phyloP scores from a whole-genome alignment of 2,888 invertebrate species.

The Leuctra nigra region DNA sequence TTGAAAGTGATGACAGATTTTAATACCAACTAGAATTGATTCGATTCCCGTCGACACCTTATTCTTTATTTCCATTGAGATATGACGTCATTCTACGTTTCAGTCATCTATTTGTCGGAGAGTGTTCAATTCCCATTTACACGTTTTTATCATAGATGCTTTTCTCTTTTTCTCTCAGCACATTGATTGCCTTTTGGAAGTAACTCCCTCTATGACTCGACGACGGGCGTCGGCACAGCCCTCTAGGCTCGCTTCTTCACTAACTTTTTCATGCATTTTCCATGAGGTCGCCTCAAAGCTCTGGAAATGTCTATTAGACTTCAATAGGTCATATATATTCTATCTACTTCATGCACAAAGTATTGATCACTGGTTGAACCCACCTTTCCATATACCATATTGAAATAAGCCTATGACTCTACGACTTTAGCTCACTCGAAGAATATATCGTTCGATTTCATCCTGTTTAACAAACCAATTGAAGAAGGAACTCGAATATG shows the following conservation, averaged over 20 bases:
- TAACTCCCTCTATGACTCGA: neutral
- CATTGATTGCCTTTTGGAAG: conserved; percentile 5
- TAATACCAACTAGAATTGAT: neutral
- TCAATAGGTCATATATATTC: conserved; percentile 18
- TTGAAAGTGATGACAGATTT: neutral
- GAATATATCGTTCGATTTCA: too few relatives aligned
- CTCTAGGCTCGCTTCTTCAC: conserved; percentile 9
- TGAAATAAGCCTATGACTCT: conserved; percentile 7
- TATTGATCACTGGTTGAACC: conserved; percentile 7
- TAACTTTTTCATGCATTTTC: conserved; percentile 18
- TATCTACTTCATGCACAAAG: conserved; percentile 10
- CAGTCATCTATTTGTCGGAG: neutral
- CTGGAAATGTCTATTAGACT: conserved; percentile 15
- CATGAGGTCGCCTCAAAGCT: conserved; percentile 13
- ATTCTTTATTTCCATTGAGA: neutral
- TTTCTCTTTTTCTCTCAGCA: conserved; percentile 3
- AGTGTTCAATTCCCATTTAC: neutral
- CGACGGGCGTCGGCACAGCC: neutral
- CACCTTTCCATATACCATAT: conserved; percentile 4
- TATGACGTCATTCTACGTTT: neutral
- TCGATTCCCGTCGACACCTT: neutral
- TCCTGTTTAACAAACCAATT: too few relatives aligned
- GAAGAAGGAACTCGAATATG: too few relatives aligned
- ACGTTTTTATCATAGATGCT: neutral
- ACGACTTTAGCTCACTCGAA: too few relatives aligned